Conservation (phyloP, 2,797 vertebrate species). For the Tadarida brasiliensis region DNA sequence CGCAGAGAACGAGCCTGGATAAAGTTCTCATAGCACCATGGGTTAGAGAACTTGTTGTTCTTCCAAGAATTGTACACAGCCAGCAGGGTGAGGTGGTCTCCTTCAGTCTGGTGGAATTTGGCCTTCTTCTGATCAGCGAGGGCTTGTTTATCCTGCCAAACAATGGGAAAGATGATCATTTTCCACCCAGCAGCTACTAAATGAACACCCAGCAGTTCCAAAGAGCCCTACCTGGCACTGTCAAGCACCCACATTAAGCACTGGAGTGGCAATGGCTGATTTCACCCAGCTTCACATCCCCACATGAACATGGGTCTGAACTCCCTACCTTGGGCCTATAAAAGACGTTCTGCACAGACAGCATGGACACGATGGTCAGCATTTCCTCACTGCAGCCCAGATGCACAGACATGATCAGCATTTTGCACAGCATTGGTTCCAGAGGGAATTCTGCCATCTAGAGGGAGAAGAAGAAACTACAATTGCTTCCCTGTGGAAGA, state of each 20-base stretch:
- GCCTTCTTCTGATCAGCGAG: conserved; percentile 99
- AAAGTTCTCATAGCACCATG: conserved; percentile 99
- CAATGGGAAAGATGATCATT: not conserved
- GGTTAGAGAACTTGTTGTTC: conserved; percentile 99
- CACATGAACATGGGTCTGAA: not conserved
- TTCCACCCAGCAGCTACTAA: not conserved
- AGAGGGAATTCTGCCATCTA: conserved; percentile 99
- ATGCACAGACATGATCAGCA: conserved; percentile 99
- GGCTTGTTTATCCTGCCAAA: conserved; percentile 96
- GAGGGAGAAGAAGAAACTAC: conserved; percentile 68
- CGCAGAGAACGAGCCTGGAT: conserved; percentile 98
- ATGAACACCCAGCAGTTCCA: not conserved
- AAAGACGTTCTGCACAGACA: conserved; percentile 99
- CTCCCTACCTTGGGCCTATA: conserved; percentile 95
- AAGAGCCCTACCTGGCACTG: not conserved
- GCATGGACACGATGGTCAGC: conserved; percentile 98
- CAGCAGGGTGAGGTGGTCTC: conserved; percentile 97
- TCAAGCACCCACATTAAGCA: not conserved
- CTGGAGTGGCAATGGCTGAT: not conserved
- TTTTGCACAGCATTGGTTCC: conserved; percentile 99
- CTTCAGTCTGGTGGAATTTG: conserved; percentile 99
- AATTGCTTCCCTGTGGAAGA: not conserved
- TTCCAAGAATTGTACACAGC: conserved; percentile 99
- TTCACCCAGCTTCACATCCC: not conserved
- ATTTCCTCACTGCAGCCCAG: conserved; percentile 99